phyloP scores from a whole-genome alignment of 2,113 vertebrate species.

The Recurvirostra avosetta region DNA sequence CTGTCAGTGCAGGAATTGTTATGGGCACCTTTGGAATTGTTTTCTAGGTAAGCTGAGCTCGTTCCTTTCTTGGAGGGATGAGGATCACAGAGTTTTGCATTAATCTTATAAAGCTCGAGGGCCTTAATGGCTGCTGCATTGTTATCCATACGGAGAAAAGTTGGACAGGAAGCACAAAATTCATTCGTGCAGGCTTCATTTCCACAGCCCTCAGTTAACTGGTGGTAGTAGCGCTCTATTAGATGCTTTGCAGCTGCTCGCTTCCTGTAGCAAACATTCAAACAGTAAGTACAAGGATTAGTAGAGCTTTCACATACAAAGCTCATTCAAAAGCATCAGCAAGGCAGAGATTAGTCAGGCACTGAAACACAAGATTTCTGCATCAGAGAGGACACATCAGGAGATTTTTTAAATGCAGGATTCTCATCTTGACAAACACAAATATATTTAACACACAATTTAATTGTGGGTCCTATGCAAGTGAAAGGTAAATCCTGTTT shows the following conservation, averaged over 20 bases:
- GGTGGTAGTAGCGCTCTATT: constrained; percentile 99
- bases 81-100: constrained; percentile 97
- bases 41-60: constrained; percentile 89
- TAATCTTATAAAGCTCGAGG: constrained; percentile 97
- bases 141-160: constrained; percentile 94
- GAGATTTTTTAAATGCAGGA: not conserved
- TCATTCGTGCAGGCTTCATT: constrained; percentile 99
- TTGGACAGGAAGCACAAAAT: constrained; percentile 93
- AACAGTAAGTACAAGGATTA: constrained; percentile 79
- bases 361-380: constrained; percentile 36
- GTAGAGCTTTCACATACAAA: constrained; percentile 72
- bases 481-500: not conserved
- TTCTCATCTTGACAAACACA: not conserved
- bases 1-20: constrained; percentile 81
- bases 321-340: constrained; percentile 68
- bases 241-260: constrained; percentile 99
- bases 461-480: not conserved
- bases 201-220: constrained; percentile 99
- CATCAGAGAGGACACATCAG: constrained; percentile 10
- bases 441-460: not conserved
- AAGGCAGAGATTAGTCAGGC: constrained; percentile 72
- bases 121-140: constrained; percentile 97
- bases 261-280: constrained; percentile 91
- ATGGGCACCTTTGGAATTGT: constrained; percentile 82
- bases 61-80: constrained; percentile 97